Evolutionary conservation across 2,797 vertebrate genomes (phyloP).

Genomic region (Enteromius anoplus): DNA sequence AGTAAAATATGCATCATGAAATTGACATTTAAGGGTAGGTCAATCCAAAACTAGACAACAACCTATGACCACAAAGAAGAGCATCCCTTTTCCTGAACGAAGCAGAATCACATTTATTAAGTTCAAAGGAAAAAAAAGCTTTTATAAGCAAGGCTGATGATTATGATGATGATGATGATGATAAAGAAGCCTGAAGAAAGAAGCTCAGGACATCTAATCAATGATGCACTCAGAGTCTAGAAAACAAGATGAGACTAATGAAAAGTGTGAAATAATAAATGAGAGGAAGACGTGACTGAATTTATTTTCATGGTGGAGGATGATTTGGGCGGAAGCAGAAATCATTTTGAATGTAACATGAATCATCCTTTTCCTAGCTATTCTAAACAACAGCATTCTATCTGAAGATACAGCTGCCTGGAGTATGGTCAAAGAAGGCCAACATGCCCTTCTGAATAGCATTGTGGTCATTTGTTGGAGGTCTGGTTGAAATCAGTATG

Average conservation of each 20-base stretch:
- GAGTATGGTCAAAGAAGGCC: background rate
- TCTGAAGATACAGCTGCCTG: background rate
- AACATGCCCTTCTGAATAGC: background rate
- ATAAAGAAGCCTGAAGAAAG: constrained; percentile 12
- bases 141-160: background rate
- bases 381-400: background rate
- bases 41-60: background rate
- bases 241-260: constrained; percentile 24
- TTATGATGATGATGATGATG: background rate
- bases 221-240: constrained; percentile 20
- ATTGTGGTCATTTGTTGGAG: background rate
- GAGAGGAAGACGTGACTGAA: background rate
- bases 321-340: background rate
- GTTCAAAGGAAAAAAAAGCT: background rate
- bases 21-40: background rate
- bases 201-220: constrained; percentile 23
- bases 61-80: background rate
- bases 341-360: background rate
- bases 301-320: background rate
- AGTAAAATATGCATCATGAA: too few species aligned
- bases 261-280: constrained; percentile 23
- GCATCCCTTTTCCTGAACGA: background rate
- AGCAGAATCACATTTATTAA: background rate
- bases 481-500: background rate
- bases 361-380: background rate